Evolutionary conservation across 2,113 vertebrate species (phyloP).

Genomic region (Dolichotis patagonum): DNA sequence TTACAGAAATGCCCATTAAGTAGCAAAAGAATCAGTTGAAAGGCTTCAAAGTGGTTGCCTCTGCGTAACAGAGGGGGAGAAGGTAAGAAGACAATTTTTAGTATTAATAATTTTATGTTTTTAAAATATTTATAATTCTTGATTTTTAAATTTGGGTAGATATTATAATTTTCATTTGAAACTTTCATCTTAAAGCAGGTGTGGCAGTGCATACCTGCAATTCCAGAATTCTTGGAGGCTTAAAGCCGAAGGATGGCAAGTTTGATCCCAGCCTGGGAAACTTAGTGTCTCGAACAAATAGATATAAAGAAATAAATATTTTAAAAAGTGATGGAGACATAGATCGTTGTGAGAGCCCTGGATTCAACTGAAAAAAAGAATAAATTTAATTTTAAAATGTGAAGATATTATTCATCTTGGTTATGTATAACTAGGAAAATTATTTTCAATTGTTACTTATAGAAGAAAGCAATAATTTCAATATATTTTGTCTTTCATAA

Average conservation of each 20-base stretch:
- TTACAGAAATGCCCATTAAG: not conserved
- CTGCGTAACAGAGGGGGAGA: not conserved
- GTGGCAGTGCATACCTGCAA: not conserved
- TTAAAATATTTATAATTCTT: not conserved
- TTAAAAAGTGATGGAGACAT: not conserved
- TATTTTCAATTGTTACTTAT: slow-evolving; percentile 12
- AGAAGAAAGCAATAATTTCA: not conserved
- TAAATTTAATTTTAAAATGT: not conserved
- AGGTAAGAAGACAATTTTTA: not conserved
- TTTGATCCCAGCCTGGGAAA: not conserved
- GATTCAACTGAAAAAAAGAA: not conserved
- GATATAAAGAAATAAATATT: not conserved
- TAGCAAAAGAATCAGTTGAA: not conserved
- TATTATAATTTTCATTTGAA: slow-evolving; percentile 5
- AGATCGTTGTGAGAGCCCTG: not conserved
- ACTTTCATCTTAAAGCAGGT: not conserved
- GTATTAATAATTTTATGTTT: not conserved
- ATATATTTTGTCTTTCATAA: not conserved
- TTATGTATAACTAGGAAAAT: not conserved
- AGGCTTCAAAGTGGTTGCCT: not conserved
- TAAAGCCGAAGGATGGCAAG: not conserved
- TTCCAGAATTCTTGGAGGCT: not conserved
- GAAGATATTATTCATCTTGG: not conserved
- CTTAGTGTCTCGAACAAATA: not conserved
- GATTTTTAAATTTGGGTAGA: not conserved